Base-by-base conservation (phyloP, 1,140 invertebrate genomes). In the Drosophila asahinai region DNA sequence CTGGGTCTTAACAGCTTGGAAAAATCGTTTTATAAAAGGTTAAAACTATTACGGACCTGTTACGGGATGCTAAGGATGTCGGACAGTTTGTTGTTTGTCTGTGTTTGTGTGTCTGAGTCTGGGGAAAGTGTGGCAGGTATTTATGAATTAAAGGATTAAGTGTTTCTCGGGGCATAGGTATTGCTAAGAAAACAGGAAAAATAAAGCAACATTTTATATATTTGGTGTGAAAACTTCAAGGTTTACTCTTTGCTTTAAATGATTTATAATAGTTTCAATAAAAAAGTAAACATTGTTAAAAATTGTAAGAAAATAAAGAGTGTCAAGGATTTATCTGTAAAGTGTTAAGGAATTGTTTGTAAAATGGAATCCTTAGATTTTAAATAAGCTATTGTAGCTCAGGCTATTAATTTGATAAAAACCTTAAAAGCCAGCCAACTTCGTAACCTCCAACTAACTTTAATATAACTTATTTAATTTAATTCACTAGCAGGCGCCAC, bases 1-100 rank as follows among this genome's bases (percentile, higher is more conserved):
- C 60, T 19, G 58, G 65, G 49, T 77, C 36, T 77, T 51, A 57
- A 30, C 74, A 68, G 63, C 75, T 42, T 27, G 64, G 17, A 77
- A 58, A 77, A 77, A 77, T 77, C 75, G 74, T 77, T 77, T 77
- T 77, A 61, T 77, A 77, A 77, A 54, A 62, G 51, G 47, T 52
- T 75, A 65, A 75, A 75, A 57, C 57, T 47, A 60, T 71, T 47
- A 77, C 33, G 54, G 63, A 58, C 43, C 51, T 47, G 52, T 70
- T 40, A 71, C 25, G 47, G 49, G 36, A 36, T 52, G 19, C 54
- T 62, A 36, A 22, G 40, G 40, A 60, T 68, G 57, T 22, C n/a
- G 22, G 45, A 15, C 17, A 22, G 36, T 48, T 66, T 65, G 47
- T 60, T 71, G 51, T 33, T 43, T 54, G 42, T 9, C 11, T 38